Evolutionary conservation across 35 echinoderm and acorn worm species (phyloP), one percentile per base, ranked within the genome.

Genomic region (Apostichopus californicus): DNA sequence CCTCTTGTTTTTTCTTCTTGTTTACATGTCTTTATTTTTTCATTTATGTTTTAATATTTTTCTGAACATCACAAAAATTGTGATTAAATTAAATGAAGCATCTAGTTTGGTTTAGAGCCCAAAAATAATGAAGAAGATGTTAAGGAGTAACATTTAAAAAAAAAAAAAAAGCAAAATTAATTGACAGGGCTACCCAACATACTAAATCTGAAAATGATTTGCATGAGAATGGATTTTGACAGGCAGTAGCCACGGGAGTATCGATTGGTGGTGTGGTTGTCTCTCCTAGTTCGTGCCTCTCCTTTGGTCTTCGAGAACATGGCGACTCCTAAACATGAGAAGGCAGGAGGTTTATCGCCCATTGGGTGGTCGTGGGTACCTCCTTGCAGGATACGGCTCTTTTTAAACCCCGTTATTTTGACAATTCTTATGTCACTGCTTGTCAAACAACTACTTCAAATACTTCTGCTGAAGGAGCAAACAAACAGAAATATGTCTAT

Each of bases 291-390:
- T 85, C n/a, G 17, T 75, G 8, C 55, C 81, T 59, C 15, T 85
- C 54, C 81, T 85, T 85, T 85, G 81, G 81, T 85, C 81, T 59
- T 58, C 56, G 4, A n/a, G 81, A 58, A 85, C 81, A 85, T 85
- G 57, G 81, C 55, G 58, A 18, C 55, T 17, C 80, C 56, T 85
- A 58, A 85, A 85, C 81, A 85, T 85, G 81, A 85, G 81, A 85
- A n/a, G 81, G 34, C 24, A 59, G 55, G 57, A 52, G 58, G 17
- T 85, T 58, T 59, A 58, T 85, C 81, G 63, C 81, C 81, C 81
- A 85, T 85, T 85, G 81, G 81, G 81, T 85, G 81, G 81, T 85
- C 81, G 17, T 15, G 55, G 34, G 54, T 56, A 15, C 55, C 55
- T 85, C 81, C 7, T 21, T 58, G 81, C 81, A 58, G 81, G 81